Conservation (phyloP, 2,113 vertebrate genomes). For the Tautogolabrus adspersus region DNA sequence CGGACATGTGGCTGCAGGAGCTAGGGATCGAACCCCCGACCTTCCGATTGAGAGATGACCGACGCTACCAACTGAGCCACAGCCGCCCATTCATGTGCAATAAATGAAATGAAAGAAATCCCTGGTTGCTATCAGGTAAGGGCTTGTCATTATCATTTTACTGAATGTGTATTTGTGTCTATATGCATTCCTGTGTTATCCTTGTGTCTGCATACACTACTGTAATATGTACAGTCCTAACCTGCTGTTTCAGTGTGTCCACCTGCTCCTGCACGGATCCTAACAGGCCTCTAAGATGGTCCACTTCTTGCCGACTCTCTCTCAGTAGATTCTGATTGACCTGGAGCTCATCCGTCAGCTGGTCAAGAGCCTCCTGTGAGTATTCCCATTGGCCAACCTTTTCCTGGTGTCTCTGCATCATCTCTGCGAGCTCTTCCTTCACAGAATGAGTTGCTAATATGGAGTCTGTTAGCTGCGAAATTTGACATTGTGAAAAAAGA, state of each 20-base stretch:
- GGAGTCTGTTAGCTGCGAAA: conserved; percentile 60
- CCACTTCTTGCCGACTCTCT: conserved; percentile 62
- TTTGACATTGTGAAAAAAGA: background rate
- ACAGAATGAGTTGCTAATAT: conserved; percentile 49
- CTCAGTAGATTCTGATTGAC: conserved; percentile 62
- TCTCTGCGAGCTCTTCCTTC: conserved; percentile 72
- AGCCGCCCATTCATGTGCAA: too few species aligned
- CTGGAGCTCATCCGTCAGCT: conserved; percentile 76
- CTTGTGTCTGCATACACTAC: background rate
- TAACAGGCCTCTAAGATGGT: conserved; percentile 55
- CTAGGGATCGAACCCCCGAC: too few species aligned
- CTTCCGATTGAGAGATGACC: too few species aligned
- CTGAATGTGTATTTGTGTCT: too few species aligned
- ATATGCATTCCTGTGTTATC: too few species aligned
- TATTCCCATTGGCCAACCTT: conserved; percentile 77
- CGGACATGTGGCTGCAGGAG: too few species aligned
- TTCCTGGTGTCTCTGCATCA: conserved; percentile 65
- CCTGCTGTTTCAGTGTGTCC: conserved; percentile 68
- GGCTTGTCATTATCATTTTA: too few species aligned
- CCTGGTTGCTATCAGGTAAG: too few species aligned
- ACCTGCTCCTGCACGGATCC: conserved; percentile 56
- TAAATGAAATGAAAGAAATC: too few species aligned
- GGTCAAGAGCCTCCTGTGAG: conserved; percentile 75
- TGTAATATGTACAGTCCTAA: conserved; percentile 19
- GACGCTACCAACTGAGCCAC: too few species aligned